phyloP scores from a whole-genome alignment of 1,140 invertebrate species.

The Maniola jurtina region DNA sequence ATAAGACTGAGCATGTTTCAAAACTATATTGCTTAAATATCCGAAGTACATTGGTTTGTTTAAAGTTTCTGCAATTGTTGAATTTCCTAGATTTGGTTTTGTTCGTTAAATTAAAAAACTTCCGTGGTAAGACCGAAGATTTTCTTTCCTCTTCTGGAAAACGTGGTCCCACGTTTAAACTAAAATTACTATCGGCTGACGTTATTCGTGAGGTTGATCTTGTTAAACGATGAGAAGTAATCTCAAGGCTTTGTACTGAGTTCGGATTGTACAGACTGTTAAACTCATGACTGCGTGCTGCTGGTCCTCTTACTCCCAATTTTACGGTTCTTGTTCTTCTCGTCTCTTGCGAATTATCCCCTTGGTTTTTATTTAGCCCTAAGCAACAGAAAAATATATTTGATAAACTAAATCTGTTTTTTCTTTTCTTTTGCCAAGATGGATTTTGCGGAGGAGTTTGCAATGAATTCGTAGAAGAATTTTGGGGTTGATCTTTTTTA shows the following conservation, averaged over 20 bases:
- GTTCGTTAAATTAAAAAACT: conserved; percentile 33
- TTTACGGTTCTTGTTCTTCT: not conserved
- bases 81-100: conserved; percentile 36
- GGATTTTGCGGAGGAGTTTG: not conserved
- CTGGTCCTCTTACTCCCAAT: not conserved
- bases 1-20: not conserved
- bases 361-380: conserved; percentile 2
- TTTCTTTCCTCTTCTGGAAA: conserved; percentile 25
- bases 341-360: not conserved
- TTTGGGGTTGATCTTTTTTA: not conserved
- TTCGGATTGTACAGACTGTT: conserved; percentile 34
- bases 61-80: conserved; percentile 15
- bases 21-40: conserved; percentile 33
- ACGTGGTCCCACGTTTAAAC: conserved; percentile 30
- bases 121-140: conserved; percentile 24
- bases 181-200: conserved; percentile 30
- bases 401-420: conserved; percentile 1
- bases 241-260: conserved; percentile 43
- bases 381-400: conserved; percentile 16
- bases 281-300: conserved; percentile 27
- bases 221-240: conserved; percentile 39
- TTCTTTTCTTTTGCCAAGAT: conserved; percentile 7
- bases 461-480: not conserved
- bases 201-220: conserved; percentile 37
- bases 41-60: conserved; percentile 35